Conservation (phyloP, 1,140 invertebrate genomes). For the Megalonaias nervosa region DNA sequence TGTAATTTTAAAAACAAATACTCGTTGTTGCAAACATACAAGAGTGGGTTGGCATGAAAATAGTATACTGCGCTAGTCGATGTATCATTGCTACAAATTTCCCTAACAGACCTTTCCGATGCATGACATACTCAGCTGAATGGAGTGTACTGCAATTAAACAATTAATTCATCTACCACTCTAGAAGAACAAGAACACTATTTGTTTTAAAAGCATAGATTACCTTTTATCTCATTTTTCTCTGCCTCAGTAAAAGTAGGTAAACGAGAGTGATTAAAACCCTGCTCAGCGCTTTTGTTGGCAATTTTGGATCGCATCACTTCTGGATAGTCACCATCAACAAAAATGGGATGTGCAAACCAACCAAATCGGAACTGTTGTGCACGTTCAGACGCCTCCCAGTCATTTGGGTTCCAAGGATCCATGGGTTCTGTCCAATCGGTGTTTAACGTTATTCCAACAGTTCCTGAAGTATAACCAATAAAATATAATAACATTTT, state of each 20-base stretch:
- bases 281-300: constrained; percentile 44
- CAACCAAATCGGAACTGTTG: constrained; percentile 55
- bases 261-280: constrained; percentile 41
- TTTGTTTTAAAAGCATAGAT: no score
- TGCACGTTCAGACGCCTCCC: constrained; percentile 33
- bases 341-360: constrained; percentile 60
- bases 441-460: constrained; percentile 30
- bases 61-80: no score
- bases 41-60: no score
- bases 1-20: no score
- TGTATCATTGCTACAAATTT: no score
- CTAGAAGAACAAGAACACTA: no score
- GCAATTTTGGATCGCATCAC: constrained; percentile 53
- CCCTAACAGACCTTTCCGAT: no score
- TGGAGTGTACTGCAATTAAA: no score
- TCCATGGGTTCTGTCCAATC: constrained; percentile 34
- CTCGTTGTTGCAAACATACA: no score
- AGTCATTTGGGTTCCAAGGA: constrained; percentile 17
- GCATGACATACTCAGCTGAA: no score
- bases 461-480: constrained; percentile 13
- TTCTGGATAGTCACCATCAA: constrained; percentile 67
- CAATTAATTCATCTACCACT: no score
- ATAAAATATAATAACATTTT: no score
- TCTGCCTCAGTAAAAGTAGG: constrained; percentile 51
- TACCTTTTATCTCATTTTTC: constrained; percentile 52